phyloP scores from a whole-genome alignment of 2,888 invertebrate species.

The Machimus rusticus region DNA sequence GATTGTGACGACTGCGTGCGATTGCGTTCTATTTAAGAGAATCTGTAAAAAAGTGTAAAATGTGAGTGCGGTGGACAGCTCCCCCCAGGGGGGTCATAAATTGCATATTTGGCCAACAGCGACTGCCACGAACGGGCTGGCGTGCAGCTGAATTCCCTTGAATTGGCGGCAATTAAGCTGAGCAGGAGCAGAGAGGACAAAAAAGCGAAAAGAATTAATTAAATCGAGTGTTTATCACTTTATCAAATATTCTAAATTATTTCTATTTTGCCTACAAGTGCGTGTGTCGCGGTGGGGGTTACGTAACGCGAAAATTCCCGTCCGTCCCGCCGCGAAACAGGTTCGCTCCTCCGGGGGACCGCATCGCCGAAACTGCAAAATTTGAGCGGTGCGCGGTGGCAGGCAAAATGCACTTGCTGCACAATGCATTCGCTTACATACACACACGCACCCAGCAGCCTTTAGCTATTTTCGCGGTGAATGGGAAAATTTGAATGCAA shows the following conservation, averaged over 20 bases:
- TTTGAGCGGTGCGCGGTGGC: neutral
- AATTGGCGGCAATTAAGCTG: neutral
- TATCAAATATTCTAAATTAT: constrained; percentile 21
- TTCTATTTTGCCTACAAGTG: constrained; percentile 22
- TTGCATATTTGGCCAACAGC: constrained; percentile 26
- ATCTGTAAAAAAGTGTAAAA: neutral
- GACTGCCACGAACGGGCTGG: neutral
- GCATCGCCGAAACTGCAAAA: neutral
- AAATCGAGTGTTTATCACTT: constrained; percentile 14
- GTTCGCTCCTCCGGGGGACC: neutral
- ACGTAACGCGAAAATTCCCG: constrained; percentile 9
- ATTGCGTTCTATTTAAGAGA: neutral
- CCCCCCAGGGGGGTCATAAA: neutral
- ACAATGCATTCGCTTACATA: neutral
- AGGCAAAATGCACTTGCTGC: neutral
- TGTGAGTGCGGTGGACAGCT: neutral
- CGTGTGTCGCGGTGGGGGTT: neutral
- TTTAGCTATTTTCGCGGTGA: constrained; percentile 11
- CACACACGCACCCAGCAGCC: neutral
- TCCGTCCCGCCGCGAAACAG: constrained; percentile 7
- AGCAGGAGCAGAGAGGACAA: neutral
- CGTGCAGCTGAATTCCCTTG: constrained; percentile 20
- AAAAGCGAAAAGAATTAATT: constrained; percentile 11
- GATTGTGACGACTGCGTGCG: neutral
- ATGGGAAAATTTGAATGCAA: constrained; percentile 10